phyloP scores from a whole-genome alignment of 2,888 invertebrate genomes.

The Agrypnus murinus region DNA sequence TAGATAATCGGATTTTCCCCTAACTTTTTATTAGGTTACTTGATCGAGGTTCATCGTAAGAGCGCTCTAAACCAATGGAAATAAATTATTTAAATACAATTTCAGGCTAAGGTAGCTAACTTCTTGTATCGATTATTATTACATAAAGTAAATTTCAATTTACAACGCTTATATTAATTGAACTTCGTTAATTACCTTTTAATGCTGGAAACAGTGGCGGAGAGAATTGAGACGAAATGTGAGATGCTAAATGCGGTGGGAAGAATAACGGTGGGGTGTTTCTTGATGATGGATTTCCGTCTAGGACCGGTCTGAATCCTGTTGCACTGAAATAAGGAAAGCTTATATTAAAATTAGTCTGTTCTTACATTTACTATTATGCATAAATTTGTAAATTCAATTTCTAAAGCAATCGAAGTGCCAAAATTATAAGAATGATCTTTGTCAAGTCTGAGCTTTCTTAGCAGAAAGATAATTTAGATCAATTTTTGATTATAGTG shows the following conservation, averaged over 20 bases:
- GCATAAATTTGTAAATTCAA: too few species aligned
- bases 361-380: too few species aligned
- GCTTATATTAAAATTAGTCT: not conserved
- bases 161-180: too few species aligned
- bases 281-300: slow-evolving; percentile 72
- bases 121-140: not conserved
- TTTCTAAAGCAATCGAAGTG: too few species aligned
- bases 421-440: too few species aligned
- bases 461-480: too few species aligned
- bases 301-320: slow-evolving; percentile 77
- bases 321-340: slow-evolving; percentile 72
- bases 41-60: slow-evolving; percentile 18
- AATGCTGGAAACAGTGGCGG: slow-evolving; percentile 88
- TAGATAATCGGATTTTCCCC: slow-evolving; percentile 34
- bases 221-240: slow-evolving; percentile 82
- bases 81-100: slow-evolving; percentile 17
- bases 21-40: slow-evolving; percentile 39
- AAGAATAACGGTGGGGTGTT: slow-evolving; percentile 85
- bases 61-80: not conserved
- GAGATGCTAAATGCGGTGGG: slow-evolving; percentile 86
- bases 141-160: not conserved
- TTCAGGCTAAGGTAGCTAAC: not conserved
- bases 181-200: slow-evolving; percentile 78
- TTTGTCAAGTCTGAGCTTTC: too few species aligned
- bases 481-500: too few species aligned